phyloP scores from a whole-genome alignment of 2,888 invertebrate genomes.

The Caenorhabditis uteleia region DNA sequence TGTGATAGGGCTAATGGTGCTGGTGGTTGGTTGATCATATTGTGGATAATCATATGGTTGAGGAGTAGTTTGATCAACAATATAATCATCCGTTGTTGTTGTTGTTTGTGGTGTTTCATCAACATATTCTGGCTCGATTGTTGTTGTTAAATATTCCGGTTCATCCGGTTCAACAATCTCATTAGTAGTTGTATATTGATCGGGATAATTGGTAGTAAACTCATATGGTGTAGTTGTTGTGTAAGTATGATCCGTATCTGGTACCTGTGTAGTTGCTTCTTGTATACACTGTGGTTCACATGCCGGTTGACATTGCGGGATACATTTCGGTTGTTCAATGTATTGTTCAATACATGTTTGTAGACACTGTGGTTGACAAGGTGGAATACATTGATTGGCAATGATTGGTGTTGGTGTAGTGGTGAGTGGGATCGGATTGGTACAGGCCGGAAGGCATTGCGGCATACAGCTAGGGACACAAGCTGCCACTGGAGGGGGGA shows the following conservation, averaged over 20 bases:
- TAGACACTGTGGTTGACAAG: slow-evolving; percentile 41
- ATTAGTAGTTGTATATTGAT: background rate
- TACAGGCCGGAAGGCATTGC: slow-evolving; percentile 37
- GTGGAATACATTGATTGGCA: slow-evolving; percentile 37
- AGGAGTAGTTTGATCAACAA: slow-evolving; percentile 8
- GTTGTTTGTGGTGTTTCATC: background rate
- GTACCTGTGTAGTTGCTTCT: slow-evolving; percentile 26
- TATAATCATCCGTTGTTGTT: no score
- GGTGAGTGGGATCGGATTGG: slow-evolving; percentile 13
- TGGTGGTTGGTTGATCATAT: slow-evolving; percentile 26
- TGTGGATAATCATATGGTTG: slow-evolving; percentile 26
- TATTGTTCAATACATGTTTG: slow-evolving; percentile 33
- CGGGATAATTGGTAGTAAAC: no score
- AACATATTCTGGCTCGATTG: background rate
- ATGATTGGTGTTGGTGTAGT: slow-evolving; percentile 2
- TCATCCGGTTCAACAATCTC: slow-evolving; percentile 6
- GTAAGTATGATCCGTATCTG: background rate
- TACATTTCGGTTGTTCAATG: slow-evolving; percentile 14
- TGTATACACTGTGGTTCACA: slow-evolving; percentile 41
- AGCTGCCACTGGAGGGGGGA: slow-evolving; percentile 8
- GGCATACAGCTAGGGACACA: slow-evolving; percentile 52
- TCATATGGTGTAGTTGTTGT: background rate
- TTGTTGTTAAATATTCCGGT: background rate
- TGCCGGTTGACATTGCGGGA: slow-evolving; percentile 36
- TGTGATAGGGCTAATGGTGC: slow-evolving; percentile 2